Base-by-base conservation (phyloP, 2,113 vertebrate species). In the Cinclus mexicanus region DNA sequence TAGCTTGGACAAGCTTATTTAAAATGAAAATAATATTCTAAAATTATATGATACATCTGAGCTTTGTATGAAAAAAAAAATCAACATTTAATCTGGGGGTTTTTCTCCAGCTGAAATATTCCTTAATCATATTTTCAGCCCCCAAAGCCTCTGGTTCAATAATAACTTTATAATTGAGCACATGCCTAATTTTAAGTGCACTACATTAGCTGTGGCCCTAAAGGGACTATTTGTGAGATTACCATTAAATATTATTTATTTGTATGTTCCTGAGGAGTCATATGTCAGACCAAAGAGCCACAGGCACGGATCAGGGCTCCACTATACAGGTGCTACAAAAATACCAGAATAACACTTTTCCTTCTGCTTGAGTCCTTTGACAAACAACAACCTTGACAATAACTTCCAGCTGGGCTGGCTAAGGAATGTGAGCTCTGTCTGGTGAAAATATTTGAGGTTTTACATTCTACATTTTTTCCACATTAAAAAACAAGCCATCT, bases 391-490 rank as follows among this genome's bases (percentile, higher is more conserved):
- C 83, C 60, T 81, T 94, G 72, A 93, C 90, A 94, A 88, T 57
- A 95, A 94, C 52, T 95, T 92, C 77, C 91, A 95, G 91, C 91
- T 95, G 89, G 49, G 8, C 81, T 89, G 69, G 77, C 83, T 83
- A 94, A 87, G 83, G 89, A 89, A 94, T 91, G 72, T 1, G 8
- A 94, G 35, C 65, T 82, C 83, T 92, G 91, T 76, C 93, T 94
- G 81, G 72, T 72, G 60, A 95, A 95, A 95, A 95, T 94, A 94
- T 57, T 93, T 95, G 91, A 89, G 89, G 93, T 89, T 96, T 96
- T 87, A 68, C 41, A 3, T 97, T 92, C 75, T 83, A 47, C 69
- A 81, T 96, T 94, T 95, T 96, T 96, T 96, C 94, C 87, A 69
- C 87, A 87, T 82, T 84, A 95, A 94, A 83, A 92, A 92, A 14